Evolutionary conservation across 1,140 invertebrate genomes (phyloP), one percentile per base, ranked within the genome.

Genomic region (Drosophila pseudoananassae): DNA sequence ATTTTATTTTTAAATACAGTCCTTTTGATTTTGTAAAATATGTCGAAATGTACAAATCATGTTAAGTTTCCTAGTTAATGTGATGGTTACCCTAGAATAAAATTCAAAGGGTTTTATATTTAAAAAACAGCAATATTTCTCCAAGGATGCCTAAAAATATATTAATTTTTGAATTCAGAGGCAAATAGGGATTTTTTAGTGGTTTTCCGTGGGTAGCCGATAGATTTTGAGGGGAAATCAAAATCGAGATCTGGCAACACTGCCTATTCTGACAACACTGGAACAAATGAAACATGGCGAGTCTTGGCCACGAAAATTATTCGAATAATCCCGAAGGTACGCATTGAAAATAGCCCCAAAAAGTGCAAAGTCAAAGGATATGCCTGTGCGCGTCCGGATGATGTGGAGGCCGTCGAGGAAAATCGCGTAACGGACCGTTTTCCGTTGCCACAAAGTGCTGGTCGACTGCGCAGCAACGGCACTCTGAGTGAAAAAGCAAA

Each of bases 231-330:
- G 25, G 25, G 25, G 25, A 27, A 4, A 36, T 36, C 10, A 10
- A 4, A 12, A 33, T 4, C 29, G 31, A 31, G 9, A 45, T 9
- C 27, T 47, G 25, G 60, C 46, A 47, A 70, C 69, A 73, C 55
- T 69, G 70, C 25, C 25, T 27, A 27, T 27, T 27, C 25, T 61
- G 52, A 59, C 71, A 74, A 50, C 29, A 25, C 54, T 72, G 63
- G 76, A 68, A 79, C 47, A 77, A 84, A 73, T 58, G 78, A 88
- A 90, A 91, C 89, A 91, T 91, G 90, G 90, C 90, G 90, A 91
- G 90, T 91, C 78, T 91, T 84, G 90, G 87, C 88, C 82, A 91
- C 85, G 78, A 91, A 91, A 91, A 90, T 91, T 90, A 78, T 85
- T 79, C 90, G 78, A 91, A 90, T 83, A 81, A 89, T 75, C 76